These are phyloP conservation scores for Sminthopsis crassicaudata DNA, from an alignment of 2,113 vertebrate species.

Conservation along the genomic window DNA sequence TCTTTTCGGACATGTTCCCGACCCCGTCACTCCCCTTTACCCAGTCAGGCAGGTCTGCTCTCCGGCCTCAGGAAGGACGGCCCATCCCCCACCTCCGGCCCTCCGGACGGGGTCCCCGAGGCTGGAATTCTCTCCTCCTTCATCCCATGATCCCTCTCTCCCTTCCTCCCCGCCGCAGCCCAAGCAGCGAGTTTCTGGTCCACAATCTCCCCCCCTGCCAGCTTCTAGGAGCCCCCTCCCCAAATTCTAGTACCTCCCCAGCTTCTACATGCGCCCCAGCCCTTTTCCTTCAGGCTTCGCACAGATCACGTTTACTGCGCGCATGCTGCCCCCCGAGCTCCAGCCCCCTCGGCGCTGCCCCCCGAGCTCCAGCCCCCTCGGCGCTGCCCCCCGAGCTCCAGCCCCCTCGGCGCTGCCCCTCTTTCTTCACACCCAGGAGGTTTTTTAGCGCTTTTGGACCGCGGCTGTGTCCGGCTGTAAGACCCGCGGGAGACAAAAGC, in stretches of 20 bases:
- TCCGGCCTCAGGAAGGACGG: no score
- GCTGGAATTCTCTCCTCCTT: neutral
- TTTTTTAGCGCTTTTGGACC: no score
- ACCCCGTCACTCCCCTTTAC: no score
- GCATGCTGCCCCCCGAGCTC: neutral
- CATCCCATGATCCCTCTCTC: neutral
- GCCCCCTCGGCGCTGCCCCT: no score
- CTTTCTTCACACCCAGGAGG: neutral
- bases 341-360: neutral
- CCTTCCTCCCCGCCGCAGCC: no score
- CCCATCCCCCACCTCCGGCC: neutral
- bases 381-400: neutral
- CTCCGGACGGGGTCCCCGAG: neutral
- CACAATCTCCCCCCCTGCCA: no score
- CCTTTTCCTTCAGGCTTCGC: neutral
- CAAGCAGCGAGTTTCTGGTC: no score
- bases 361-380: neutral
- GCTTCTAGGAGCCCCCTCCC: no score
- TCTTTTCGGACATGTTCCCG: no score
- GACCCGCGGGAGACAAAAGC: rapidly evolving
- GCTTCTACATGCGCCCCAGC: neutral
- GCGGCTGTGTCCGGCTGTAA: no score
- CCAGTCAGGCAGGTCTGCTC: no score
- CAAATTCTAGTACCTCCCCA: neutral
- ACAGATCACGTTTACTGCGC: neutral